Conservation (phyloP, 2,113 vertebrate genomes). For the Pagrus major region DNA sequence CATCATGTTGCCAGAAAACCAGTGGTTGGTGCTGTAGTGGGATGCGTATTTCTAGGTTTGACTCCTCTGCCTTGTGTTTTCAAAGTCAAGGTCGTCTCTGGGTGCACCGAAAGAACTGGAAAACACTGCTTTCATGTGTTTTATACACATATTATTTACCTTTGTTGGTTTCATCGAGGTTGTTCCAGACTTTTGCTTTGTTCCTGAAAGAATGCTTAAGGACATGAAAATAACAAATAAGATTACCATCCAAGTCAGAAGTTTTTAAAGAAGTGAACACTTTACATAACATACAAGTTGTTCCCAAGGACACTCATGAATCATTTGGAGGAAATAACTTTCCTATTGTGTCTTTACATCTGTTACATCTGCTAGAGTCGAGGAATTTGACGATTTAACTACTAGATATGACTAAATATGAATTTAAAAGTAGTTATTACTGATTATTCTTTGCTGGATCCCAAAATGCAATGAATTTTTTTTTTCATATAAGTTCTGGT, state of each 20-base stretch:
- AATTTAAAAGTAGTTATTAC: background rate
- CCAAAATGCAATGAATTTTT: background rate
- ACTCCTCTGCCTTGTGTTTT: conserved; percentile 28
- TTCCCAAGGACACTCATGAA: conserved; percentile 3
- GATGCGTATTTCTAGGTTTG: conserved; percentile 18
- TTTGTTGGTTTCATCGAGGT: background rate
- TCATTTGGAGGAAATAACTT: background rate
- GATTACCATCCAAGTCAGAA: background rate
- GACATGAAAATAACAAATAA: conserved; percentile 6
- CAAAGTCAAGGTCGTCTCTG: conserved; percentile 47
- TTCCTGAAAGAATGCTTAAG: conserved; percentile 4
- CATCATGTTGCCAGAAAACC: conserved; percentile 69
- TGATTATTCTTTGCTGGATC: background rate
- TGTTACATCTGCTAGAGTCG: background rate
- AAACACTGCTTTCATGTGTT: conserved; percentile 25
- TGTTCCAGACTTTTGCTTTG: background rate
- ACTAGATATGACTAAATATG: background rate
- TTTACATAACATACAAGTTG: background rate
- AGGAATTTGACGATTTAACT: background rate
- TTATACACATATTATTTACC: conserved; percentile 14
- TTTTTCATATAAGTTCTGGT: background rate
- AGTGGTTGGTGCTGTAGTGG: conserved; percentile 12
- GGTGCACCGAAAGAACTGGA: conserved; percentile 1
- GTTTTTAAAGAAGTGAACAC: background rate
- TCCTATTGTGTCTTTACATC: background rate